Evolutionary conservation across 1,140 invertebrate genomes (phyloP), one percentile per base, ranked within the genome.

Genomic region (Conopomorpha cramerella): DNA sequence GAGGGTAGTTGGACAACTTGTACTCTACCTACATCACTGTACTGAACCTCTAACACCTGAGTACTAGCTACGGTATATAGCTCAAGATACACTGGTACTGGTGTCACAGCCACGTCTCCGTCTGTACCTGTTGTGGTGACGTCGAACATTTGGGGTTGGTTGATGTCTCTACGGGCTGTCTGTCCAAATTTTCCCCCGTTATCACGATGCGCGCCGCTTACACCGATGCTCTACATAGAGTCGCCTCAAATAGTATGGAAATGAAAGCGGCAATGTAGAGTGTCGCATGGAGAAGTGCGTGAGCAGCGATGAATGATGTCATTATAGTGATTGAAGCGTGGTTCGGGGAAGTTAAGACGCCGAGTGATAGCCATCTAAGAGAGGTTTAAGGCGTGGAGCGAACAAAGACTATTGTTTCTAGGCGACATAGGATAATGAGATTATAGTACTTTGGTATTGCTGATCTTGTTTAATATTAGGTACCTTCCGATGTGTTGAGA

Each of bases 251-350:
- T 8, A 11, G 1, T 2, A 6, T 12, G 3, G n/a, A 8, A 32
- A 3, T 17, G 11, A n/a, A 17, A 18, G 27, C 28, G 16, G 14
- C 15, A 29, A 33, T 19, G 26, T 11, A 32, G 16, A 26, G 31
- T 16, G 16, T 34, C 28, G 40, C 14, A 16, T 11, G 26, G 39
- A n/a, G 31, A 43, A 44, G 46, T 46, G 45, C 49, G 51, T 51
- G 48, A 49, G 44, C 33, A 36, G 46, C 51, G 53, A 65, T 50
- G 51, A 49, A 62, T 62, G 56, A 49, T 45, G 45, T 62, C 54
- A 49, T 65, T 65, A 62, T 30, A 17, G 39, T 62, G 61, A 65
- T 62, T 51, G 50, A 62, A 47, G 46, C 46, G 50, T 49, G 56
- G 51, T 53, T 41, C 45, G 43, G 36, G 33, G 29, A 43, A 54